Evolutionary conservation across 1,140 invertebrate genomes (phyloP), one percentile per base, ranked within the genome.

Genomic region (Cotesia chilonis): DNA sequence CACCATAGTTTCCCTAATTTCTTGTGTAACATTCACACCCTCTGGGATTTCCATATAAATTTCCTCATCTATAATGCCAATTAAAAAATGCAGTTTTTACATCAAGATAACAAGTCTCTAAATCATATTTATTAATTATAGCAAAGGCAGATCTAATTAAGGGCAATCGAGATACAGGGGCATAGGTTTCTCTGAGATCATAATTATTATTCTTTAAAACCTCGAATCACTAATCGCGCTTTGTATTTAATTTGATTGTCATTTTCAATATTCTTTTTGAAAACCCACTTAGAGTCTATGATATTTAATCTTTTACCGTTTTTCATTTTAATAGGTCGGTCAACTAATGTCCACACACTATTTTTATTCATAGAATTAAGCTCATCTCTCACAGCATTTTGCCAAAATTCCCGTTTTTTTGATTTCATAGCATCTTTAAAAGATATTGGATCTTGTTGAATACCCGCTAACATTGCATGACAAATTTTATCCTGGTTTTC

Each of bases 31-130:
- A 66, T 10, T 61, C 63, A 47, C 68, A 20, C 76, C 80, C 4
- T 80, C 72, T 4, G 82, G 83, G 60, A 80, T 81, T 71, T 79
- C 76, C 83, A n/a, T n/a, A n/a, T n/a, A n/a, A n/a, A n/a, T n/a
- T n/a, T n/a, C n/a, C n/a, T n/a, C n/a, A n/a, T n/a, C n/a, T n/a
- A n/a, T n/a, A n/a, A n/a, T n/a, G n/a, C n/a, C n/a, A n/a, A n/a
- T n/a, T n/a, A n/a, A n/a, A n/a, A n/a, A n/a, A n/a, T n/a, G n/a
- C n/a, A n/a, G n/a, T n/a, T n/a, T n/a, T n/a, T n/a, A n/a, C n/a
- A n/a, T n/a, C n/a, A n/a, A n/a, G n/a, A n/a, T n/a, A n/a, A n/a
- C n/a, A n/a, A n/a, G n/a, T n/a, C n/a, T n/a, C n/a, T n/a, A n/a
- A n/a, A n/a, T n/a, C n/a, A n/a, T n/a, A n/a, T n/a, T n/a, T n/a